phyloP scores from a whole-genome alignment of 2,797 vertebrate species.

The Arrhamphus sclerolepis region DNA sequence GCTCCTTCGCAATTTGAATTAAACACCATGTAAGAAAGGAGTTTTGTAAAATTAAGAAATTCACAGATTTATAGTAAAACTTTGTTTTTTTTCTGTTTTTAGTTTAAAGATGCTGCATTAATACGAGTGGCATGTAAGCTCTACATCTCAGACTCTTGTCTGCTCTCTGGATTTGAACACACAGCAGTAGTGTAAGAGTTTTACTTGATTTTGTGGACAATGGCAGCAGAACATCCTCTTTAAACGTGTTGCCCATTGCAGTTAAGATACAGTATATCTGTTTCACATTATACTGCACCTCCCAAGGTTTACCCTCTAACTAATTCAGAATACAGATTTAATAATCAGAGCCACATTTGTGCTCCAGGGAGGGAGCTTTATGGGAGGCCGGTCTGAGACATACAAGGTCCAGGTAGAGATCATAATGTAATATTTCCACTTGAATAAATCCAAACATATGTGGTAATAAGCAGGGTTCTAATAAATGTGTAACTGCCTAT shows the following conservation, averaged over 20 bases:
- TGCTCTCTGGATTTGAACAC: slow-evolving; percentile 46
- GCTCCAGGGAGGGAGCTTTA: slow-evolving; percentile 58
- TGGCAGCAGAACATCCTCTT: slow-evolving; percentile 70
- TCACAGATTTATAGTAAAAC: slow-evolving; percentile 9
- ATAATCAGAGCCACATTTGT: slow-evolving; percentile 79
- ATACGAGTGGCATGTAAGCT: slow-evolving; percentile 62
- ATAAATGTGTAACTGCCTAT: slow-evolving; percentile 16
- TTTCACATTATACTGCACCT: slow-evolving; percentile 75
- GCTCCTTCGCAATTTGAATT: no score
- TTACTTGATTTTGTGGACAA: slow-evolving; percentile 70
- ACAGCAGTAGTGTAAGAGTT: slow-evolving; percentile 43
- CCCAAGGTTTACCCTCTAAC: slow-evolving; percentile 62
- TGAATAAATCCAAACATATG: slow-evolving; percentile 15
- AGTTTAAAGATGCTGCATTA: slow-evolving; percentile 60
- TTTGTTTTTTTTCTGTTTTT: no score
- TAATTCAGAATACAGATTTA: slow-evolving; percentile 56
- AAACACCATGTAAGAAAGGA: slow-evolving; percentile 19
- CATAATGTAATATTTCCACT: slow-evolving; percentile 47
- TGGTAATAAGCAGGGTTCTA: slow-evolving; percentile 14
- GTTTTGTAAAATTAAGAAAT: slow-evolving; percentile 62
- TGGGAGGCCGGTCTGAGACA: slow-evolving; percentile 18
- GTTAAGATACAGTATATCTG: slow-evolving; percentile 71
- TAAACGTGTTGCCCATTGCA: slow-evolving; percentile 60
- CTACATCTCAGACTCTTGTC: slow-evolving; percentile 54
- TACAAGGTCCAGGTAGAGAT: slow-evolving; percentile 49